Percentiles rank a stretch among this genome's conserved stretches.
These are phyloP conservation scores for Limanda limanda DNA, from an alignment of 2,113 vertebrate genomes.

Conservation along the genomic window DNA sequence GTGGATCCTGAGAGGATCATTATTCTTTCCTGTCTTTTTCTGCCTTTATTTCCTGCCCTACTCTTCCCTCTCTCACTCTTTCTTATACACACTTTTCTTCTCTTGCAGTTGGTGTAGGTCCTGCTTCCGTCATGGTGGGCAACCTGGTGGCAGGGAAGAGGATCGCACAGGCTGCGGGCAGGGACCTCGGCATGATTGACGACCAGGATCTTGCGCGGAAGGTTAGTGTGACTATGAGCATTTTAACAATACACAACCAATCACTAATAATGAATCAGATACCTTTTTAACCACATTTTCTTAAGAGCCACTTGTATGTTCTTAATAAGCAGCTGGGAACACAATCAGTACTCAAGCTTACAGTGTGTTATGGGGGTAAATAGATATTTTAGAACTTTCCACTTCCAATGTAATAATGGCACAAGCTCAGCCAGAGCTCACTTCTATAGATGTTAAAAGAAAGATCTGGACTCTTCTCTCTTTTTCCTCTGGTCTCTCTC, in stretches of 20 bases:
- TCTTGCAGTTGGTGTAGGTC: constrained; percentile 89
- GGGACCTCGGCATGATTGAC: constrained; percentile 95
- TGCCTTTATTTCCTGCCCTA: background rate
- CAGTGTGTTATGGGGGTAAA: constrained; percentile 14
- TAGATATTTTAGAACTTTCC: constrained; percentile 2
- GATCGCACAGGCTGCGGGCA: constrained; percentile 95
- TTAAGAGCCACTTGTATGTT: constrained; percentile 9
- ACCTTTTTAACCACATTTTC: background rate
- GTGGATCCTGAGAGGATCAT: background rate
- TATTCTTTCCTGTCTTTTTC: background rate
- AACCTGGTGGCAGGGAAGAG: constrained; percentile 98
- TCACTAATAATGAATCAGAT: background rate
- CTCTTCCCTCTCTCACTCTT: background rate
- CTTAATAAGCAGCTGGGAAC: background rate
- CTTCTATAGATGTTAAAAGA: constrained; percentile 38
- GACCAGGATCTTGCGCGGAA: constrained; percentile 96
- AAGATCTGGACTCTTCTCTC: constrained; percentile 71
- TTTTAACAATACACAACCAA: background rate
- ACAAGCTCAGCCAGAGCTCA: constrained; percentile 17
- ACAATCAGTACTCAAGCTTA: background rate
- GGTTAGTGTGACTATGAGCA: constrained; percentile 76
- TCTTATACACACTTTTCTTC: background rate
- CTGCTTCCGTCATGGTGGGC: constrained; percentile 97
- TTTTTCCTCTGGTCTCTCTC: constrained; percentile 68
- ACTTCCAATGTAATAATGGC: background rate